Percentiles rank a stretch among this genome's conserved stretches.
Evolutionary conservation across 2,888 invertebrate genomes (phyloP).

Genomic region (Thera obeliscata): DNA sequence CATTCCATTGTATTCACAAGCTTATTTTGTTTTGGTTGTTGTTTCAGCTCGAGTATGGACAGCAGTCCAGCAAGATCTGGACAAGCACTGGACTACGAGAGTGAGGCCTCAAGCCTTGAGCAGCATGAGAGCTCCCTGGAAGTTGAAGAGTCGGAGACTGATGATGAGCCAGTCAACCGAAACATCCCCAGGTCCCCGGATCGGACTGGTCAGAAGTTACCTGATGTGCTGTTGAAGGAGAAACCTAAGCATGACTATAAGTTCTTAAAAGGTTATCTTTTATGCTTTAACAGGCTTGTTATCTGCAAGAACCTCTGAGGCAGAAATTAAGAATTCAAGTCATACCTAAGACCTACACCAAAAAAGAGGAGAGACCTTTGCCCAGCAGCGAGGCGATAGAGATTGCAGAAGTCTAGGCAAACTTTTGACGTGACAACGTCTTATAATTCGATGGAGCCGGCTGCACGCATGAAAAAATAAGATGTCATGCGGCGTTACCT

Average conservation of each 20-base stretch:
- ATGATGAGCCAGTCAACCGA: slow-evolving; percentile 30
- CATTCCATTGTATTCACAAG: not conserved
- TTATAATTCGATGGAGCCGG: too few relatives aligned
- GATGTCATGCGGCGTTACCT: too few relatives aligned
- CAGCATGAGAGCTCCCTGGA: not conserved
- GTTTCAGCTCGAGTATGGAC: not conserved
- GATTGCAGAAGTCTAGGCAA: too few relatives aligned
- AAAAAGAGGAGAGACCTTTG: too few relatives aligned
- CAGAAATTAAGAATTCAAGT: too few relatives aligned
- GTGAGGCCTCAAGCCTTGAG: slow-evolving; percentile 1
- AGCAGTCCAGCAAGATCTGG: not conserved
- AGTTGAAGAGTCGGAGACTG: slow-evolving; percentile 57
- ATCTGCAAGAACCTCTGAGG: too few relatives aligned
- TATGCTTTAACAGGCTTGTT: too few relatives aligned
- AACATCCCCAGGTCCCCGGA: not conserved
- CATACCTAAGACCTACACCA: too few relatives aligned
- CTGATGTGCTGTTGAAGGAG: slow-evolving; percentile 79
- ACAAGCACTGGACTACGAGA: not conserved
- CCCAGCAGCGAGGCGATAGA: too few relatives aligned
- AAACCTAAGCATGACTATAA: slow-evolving; percentile 88
- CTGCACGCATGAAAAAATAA: too few relatives aligned
- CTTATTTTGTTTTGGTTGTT: not conserved
- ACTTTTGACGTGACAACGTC: too few relatives aligned
- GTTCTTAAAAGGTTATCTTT: slow-evolving; percentile 74
- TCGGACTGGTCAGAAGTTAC: slow-evolving; percentile 7